Base-by-base conservation (phyloP, 2,113 vertebrate genomes). In the Sceloporus undulatus region DNA sequence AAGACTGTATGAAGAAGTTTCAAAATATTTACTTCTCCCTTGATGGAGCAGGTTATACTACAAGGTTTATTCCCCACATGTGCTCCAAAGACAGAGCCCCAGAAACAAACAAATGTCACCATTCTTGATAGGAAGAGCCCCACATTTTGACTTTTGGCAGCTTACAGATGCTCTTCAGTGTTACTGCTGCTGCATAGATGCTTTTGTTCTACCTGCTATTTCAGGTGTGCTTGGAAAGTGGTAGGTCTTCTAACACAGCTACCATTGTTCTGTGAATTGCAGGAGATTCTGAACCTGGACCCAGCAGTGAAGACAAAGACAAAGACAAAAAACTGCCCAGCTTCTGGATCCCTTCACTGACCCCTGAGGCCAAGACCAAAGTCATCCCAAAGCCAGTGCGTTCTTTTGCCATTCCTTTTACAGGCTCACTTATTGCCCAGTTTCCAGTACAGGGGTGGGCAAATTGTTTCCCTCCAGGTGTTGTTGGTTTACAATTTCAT, bases 341-440 rank as follows among this genome's bases (percentile, higher is more conserved):
- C 86, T 99, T 99, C 92, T 99, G 98, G 98, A 97, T 99, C 66
- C 98, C 98, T 1, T 97, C 96, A 0, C 96, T 99, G 85, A 99
- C 98, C 0, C 98, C 98, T 0, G 97, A 98, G 90, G 97, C 98
- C 48, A 98, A 99, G 79, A 97, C 98, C 84, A 97, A 97, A 2
- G 90, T 95, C 23, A 79, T 99, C 52, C 98, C 97, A 92, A 99
- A 98, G 93, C 98, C 98, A 4, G 98, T 98, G 91, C 96, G 98
- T 77, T n/a, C 14, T 38, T 56, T 40, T 56, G 40, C 65, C n/a
- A 34, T 82, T 65, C 59, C 29, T 27, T 86, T 70, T 56, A 48
- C 34, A 18, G 42, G 6, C n/a, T 71, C 21, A 38, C 3, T 23
- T 6, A 23, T 38, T 62, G 23, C 73, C 56, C 27, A 3, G 25